phyloP scores from a whole-genome alignment of 2,888 invertebrate species.

The Carpatolechia fugitivella region DNA sequence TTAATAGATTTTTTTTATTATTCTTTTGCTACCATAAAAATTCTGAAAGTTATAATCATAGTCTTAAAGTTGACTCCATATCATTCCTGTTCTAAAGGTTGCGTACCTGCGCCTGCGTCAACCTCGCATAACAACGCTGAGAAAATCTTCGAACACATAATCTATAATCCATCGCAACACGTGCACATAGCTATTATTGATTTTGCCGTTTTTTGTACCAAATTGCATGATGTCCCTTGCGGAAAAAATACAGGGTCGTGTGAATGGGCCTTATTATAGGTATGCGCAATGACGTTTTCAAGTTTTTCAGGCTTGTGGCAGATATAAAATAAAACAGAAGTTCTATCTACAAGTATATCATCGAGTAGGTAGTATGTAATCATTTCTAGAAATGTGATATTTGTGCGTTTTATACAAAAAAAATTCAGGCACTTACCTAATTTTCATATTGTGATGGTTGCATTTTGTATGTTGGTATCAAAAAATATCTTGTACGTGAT shows the following conservation, averaged over 20 bases:
- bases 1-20: too few relatives aligned
- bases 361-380: too few relatives aligned
- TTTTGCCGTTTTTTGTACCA: conserved; percentile 76
- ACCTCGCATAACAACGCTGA: conserved; percentile 62
- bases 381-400: too few relatives aligned
- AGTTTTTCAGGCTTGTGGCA: conserved; percentile 62
- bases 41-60: too few relatives aligned
- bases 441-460: not conserved
- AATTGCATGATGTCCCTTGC: conserved; percentile 72
- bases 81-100: conserved; percentile 31
- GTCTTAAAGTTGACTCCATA: conserved; percentile 31
- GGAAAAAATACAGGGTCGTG: conserved; percentile 64
- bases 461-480: too few relatives aligned
- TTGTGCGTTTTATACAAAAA: too few relatives aligned
- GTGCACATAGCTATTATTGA: conserved; percentile 77
- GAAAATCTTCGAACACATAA: conserved; percentile 73
- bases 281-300: conserved; percentile 75
- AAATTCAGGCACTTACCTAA: not conserved
- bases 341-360: not conserved
- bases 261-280: conserved; percentile 76
- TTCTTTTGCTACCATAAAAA: too few relatives aligned
- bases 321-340: too few relatives aligned
- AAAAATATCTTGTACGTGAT: too few relatives aligned
- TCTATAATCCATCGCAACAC: conserved; percentile 78
- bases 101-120: conserved; percentile 69